Base-by-base conservation (phyloP, 2,113 vertebrate genomes). In the Dicerorhinus sumatrensis region DNA sequence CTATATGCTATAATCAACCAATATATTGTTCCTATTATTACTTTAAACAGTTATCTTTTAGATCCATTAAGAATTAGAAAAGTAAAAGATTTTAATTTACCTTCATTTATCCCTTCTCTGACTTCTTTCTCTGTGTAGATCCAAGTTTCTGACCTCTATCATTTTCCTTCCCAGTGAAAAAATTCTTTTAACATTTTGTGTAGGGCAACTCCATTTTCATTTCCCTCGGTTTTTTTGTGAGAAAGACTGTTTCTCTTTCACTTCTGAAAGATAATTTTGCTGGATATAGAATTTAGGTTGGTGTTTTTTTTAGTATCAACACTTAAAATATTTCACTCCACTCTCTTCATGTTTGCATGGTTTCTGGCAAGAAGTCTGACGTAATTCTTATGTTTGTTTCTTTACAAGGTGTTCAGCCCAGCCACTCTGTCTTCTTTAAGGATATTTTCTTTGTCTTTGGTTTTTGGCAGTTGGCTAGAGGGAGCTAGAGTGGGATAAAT, bases 1-100 rank as follows among this genome's bases (percentile, higher is more conserved):
- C 51, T 54, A 91, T 70, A 72, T 20, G 36, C 51, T 81, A 20
- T 46, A 70, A 58, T 91, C 51, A 81, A 70, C 29, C 48, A 91
- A 42, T 69, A 18, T 56, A 91, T 82, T 65, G 2, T 46, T 84
- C 42, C 13, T 91, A 46, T 60, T 91, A 27, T 91, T 87, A 60
- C 85, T 75, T 80, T 72, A 91, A 82, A 72, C 29, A 62, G 54
- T 46, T 82, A 29, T 62, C 31, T 82, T 54, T 92, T 92, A 92
- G 31, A 72, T 69, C n/a, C 82, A 27, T 70, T 60, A n/a, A 92
- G 6, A 92, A 82, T 72, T 72, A 82, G 62, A 56, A 69, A 91
- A 91, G 69, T 33, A 23, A 89, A 81, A 58, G 3, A 18, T 81
- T 80, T 91, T 91, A 81, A 42, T 39, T 31, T 56, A 56, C 89